Conservation (phyloP, 1,140 invertebrate genomes). For the Eriosoma lanigerum region DNA sequence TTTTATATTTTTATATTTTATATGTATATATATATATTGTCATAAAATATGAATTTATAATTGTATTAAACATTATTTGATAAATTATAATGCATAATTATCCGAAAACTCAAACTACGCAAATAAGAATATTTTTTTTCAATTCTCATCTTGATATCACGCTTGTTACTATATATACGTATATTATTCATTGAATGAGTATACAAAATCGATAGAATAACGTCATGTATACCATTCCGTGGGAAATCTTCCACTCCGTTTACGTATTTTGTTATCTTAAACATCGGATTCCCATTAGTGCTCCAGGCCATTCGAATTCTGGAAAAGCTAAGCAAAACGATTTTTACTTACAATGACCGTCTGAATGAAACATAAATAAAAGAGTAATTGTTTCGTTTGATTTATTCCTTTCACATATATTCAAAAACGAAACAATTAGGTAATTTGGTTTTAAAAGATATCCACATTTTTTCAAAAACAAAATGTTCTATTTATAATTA, state of each 20-base stretch:
- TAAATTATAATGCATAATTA: too few relatives aligned
- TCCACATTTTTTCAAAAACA: background rate
- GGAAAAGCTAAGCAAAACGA: background rate
- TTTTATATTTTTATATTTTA: too few relatives aligned
- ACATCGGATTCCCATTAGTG: constrained; percentile 14
- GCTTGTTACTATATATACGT: too few relatives aligned
- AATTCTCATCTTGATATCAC: too few relatives aligned
- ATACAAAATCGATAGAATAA: background rate
- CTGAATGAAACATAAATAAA: background rate
- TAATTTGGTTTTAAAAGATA: background rate
- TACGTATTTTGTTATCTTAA: background rate
- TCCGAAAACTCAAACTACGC: too few relatives aligned
- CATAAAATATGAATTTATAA: too few relatives aligned
- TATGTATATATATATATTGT: too few relatives aligned
- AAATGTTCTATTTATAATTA: constrained; percentile 1
- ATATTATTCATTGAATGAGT: too few relatives aligned
- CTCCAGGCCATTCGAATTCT: background rate
- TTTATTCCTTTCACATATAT: background rate
- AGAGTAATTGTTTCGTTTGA: background rate
- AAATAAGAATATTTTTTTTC: too few relatives aligned
- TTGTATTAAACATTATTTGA: too few relatives aligned
- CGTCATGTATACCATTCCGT: background rate
- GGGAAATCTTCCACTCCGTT: background rate
- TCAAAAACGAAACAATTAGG: background rate
- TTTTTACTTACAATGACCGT: background rate